Evolutionary conservation across 2,113 vertebrate species (phyloP).

Genomic region (Elachura formosa): DNA sequence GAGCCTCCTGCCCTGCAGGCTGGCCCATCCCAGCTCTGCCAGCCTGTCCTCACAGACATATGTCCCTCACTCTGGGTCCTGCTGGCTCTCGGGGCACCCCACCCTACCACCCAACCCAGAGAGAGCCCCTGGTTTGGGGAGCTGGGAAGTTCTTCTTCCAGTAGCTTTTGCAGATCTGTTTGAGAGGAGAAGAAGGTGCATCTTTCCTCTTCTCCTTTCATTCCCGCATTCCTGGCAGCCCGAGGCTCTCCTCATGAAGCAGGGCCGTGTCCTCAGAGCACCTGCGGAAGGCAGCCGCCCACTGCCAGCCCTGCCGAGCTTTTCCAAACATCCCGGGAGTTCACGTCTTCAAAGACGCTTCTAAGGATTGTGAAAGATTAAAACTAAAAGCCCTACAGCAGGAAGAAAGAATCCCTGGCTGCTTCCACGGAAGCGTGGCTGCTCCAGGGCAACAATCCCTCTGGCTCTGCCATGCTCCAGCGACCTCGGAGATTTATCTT

Average conservation of each 20-base stretch:
- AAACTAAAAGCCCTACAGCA: background rate
- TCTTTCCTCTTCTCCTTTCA: background rate
- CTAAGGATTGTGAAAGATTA: background rate
- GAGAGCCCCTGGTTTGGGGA: background rate
- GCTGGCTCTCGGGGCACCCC: background rate
- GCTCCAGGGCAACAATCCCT: background rate
- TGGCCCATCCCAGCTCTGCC: rapidly evolving
- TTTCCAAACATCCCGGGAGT: background rate
- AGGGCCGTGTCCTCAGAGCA: background rate
- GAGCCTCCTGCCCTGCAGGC: background rate
- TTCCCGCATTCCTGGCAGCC: background rate
- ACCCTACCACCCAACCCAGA: rapidly evolving
- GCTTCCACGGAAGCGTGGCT: rapidly evolving
- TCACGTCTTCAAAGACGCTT: background rate
- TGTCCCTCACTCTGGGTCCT: rapidly evolving
- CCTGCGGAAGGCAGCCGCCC: background rate
- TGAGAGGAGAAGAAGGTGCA: rapidly evolving
- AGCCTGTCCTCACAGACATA: background rate
- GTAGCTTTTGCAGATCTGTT: rapidly evolving
- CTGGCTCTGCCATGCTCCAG: rapidly evolving
- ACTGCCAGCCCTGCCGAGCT: rapidly evolving
- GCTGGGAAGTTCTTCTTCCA: rapidly evolving
- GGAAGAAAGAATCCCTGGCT: rapidly evolving
- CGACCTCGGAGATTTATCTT: rapidly evolving
- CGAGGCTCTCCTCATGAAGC: rapidly evolving